A percentile compares a stretch with the other conserved stretches of the same genome.
Evolutionary conservation across 2,888 invertebrate species (phyloP).

Genomic region (Strigamia crassipes): DNA sequence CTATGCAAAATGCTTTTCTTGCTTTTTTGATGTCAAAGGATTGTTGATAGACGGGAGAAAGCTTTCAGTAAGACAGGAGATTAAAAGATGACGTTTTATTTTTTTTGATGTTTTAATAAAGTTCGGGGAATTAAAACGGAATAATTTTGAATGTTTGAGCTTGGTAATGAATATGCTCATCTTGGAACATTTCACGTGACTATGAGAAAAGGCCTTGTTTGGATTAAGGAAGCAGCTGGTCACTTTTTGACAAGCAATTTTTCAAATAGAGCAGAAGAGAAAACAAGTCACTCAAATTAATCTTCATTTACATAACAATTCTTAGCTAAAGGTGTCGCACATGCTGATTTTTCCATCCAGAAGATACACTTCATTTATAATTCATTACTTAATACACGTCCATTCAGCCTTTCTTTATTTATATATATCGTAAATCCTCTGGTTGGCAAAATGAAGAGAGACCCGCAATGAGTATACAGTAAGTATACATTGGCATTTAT

Average conservation of each 20-base stretch:
- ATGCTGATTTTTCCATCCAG: not conserved
- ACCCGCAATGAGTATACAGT: too few relatives aligned
- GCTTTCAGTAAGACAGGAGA: not conserved
- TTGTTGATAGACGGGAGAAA: not conserved
- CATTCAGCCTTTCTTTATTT: not conserved
- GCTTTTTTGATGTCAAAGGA: not conserved
- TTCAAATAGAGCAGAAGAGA: not conserved
- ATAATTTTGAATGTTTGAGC: too few relatives aligned
- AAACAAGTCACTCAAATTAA: conserved; percentile 1
- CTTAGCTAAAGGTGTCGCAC: not conserved
- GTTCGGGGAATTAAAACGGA: too few relatives aligned
- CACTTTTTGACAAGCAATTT: conserved; percentile 22
- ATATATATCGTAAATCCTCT: too few relatives aligned
- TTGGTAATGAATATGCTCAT: not conserved
- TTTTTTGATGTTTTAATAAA: not conserved
- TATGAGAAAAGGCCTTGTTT: not conserved
- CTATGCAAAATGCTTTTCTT: not conserved
- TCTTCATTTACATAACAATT: conserved; percentile 16
- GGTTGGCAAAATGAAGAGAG: too few relatives aligned
- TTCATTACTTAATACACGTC: not conserved
- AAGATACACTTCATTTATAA: not conserved
- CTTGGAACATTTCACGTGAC: not conserved
- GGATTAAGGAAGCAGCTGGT: conserved; percentile 14
- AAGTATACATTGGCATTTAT: too few relatives aligned
- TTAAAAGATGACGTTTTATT: not conserved